Base-by-base conservation (phyloP, 2,888 invertebrate species). In the Augochlorella aurata region DNA sequence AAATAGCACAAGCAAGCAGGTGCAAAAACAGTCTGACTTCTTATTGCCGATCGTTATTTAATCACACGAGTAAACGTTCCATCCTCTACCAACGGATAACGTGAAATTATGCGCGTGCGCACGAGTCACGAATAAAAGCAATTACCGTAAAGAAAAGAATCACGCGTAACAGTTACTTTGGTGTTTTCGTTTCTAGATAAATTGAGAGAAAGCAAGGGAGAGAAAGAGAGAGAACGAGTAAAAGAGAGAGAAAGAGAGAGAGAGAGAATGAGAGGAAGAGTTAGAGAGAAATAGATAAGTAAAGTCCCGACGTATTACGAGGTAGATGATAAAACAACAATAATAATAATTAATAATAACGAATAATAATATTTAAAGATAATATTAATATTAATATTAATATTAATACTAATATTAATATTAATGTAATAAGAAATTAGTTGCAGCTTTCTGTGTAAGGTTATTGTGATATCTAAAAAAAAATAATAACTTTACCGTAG, bases 391-490 rank as follows among this genome's bases (percentile, higher is more conserved):
- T 38, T 38, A 38, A 38, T 38, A 38, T 38, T 38, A 79, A 85
- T 82, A 63, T 16, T 81, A 84, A 86, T 85, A 84, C 67, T 79
- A 84, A 69, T 66, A 79, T 87, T 80, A 84, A 86, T 85, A 84
- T 74, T 79, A 84, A 70, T 66, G 77, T 87, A 80, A 87, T 88
- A 85, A 85, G 87, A 86, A 88, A 85, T 85, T 92, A 92, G 91
- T 89, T 89, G 90, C 91, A 92, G 93, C 93, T 93, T 93, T 93
- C 89, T 91, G 93, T 93, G 92, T 93, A 92, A 93, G 92, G 91
- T 93, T 93, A 93, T 93, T 93, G 93, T 93, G 93, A 93, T 93
- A 93, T 91, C 91, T 91, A 92, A 90, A 74, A 75, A 79, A 81
- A 88, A 89, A 90, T 92, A 91, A 92, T 89, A 88, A 90, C 88